Evolutionary conservation across 30 jellyfish, hydroid and myxozoan species (phyloP), one percentile per base, ranked within the genome.

Genomic region (Rhopilema esculentum): DNA sequence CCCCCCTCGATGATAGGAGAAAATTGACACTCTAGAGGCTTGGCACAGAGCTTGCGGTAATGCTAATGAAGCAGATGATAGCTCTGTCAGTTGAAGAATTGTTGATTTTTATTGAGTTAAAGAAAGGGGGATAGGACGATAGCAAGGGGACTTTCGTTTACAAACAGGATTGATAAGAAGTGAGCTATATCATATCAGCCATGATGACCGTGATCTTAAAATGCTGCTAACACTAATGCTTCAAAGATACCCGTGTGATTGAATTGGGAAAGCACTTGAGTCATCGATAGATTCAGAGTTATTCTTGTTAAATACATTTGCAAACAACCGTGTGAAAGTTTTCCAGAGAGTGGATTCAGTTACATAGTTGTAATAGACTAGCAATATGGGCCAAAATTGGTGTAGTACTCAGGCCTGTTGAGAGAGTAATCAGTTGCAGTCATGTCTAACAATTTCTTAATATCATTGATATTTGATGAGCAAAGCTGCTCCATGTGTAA

Each of bases 401-500:
- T 75, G 21, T 49, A 15, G 26, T 76, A 76, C 8, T 24, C n/a
- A 9, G 52, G 76, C 61, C 26, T 52, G 26, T 78, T 57, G 18
- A 78, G 65, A 26, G 67, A 50, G 64, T 78, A 78, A 28, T 78
- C 88, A 20, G 26, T n/a, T 19, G 88, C 78, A 57, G 66, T 78
- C 8, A 78, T 17, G 63, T 78, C 88, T 8, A 75, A 28, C 22
- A 75, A 48, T 0, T 49, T 75, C 40, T 49, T 49, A 33, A 75
- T 28, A 75, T 75, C 86, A 31, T 26, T 8, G 2, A 74, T 24
- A 29, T 15, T 24, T 21, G 21, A 1, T 4, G 88, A 77, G 66
- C 88, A 77, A 23, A 77, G 88, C 25, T 77, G 57, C 32, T 77
- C 77, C 88, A 77, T 77, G 1, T 74, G 65, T 31, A 77, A 28